These are phyloP conservation scores for Cabera pusaria DNA, from an alignment of 2,888 invertebrate genomes.

Conservation along the genomic window DNA sequence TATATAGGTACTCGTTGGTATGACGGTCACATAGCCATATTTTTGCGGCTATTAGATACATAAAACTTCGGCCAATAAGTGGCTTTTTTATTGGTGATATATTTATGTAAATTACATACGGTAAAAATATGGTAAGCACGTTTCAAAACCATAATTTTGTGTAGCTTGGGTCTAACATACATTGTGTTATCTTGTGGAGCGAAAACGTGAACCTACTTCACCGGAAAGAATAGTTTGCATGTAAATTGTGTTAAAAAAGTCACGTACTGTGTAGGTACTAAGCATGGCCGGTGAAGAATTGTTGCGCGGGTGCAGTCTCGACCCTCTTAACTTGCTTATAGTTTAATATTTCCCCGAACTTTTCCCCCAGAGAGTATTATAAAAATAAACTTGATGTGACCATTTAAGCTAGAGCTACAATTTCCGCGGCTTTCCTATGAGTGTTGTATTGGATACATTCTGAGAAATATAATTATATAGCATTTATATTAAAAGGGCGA, in stretches of 20 bases:
- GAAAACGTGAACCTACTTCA: conserved; percentile 14
- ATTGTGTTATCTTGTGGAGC: conserved; percentile 10
- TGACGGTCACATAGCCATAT: conserved; percentile 21
- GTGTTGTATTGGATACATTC: no score
- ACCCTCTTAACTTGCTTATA: conserved; percentile 35
- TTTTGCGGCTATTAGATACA: conserved; percentile 21
- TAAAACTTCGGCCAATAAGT: conserved; percentile 19
- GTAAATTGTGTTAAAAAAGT: conserved; percentile 12
- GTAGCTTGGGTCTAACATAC: conserved; percentile 6
- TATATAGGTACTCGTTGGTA: conserved; percentile 22
- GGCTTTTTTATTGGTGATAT: conserved; percentile 14
- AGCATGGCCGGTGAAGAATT: conserved; percentile 3
- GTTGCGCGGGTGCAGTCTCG: conserved; percentile 12
- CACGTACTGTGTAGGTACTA: conserved; percentile 12
- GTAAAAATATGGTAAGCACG: conserved; percentile 15
- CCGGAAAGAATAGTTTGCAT: conserved; percentile 23
- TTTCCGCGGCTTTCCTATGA: background rate
- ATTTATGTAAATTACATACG: conserved; percentile 17
- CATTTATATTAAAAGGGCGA: no score
- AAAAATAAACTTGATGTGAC: conserved; percentile 41
- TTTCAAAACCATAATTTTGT: conserved; percentile 10
- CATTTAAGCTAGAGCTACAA: conserved; percentile 32
- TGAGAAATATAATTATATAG: no score
- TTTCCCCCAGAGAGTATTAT: conserved; percentile 31
- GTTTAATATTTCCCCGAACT: conserved; percentile 34